Base-by-base conservation (phyloP, 2,888 invertebrate species). In the Cephonodes hylas region DNA sequence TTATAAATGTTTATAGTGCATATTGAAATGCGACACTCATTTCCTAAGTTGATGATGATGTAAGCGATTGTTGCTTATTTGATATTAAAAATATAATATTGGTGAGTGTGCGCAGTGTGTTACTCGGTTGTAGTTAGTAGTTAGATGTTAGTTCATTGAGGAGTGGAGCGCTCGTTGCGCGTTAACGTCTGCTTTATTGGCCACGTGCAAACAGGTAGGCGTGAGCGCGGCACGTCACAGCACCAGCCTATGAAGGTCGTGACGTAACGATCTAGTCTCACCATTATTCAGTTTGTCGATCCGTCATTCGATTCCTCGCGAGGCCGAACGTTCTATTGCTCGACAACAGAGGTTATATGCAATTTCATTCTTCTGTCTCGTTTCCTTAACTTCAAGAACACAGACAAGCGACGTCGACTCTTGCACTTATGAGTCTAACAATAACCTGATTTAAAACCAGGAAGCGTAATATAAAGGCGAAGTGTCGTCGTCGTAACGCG, bases 181-280 rank as follows among this genome's bases (percentile, higher is more conserved):
- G 74, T 72, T 72, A 80, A 71, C 74, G 74, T 74, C 73, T 67
- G 67, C 72, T 81, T 81, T 76, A 82, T 78, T 75, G 73, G 77
- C 84, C 84, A 86, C 85, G 84, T 87, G 87, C 79, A 77, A 81
- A 81, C 76, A 81, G 77, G 83, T 85, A 85, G 88, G 87, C 84
- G 86, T 84, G 83, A 84, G 77, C 80, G 80, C 74, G 71, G 64
- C 77, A 89, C 89, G 89, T 89, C 89, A 89, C 80, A 74, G 75
- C 78, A 75, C 77, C 77, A 78, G 83, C 80, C 78, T 79, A 81
- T 79, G 88, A 89, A 90, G 91, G 90, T 85, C 89, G 85, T 88
- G 89, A 88, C 87, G 89, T 90, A 86, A 85, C 79, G 70, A 73
- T 75, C 80, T 76, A 85, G 80, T 84, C 83, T 85, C 83, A 83